Percentiles rank a stretch among this genome's conserved stretches.
Conservation (phyloP, 2,113 vertebrate genomes). For the Forbesichthys agassizii region DNA sequence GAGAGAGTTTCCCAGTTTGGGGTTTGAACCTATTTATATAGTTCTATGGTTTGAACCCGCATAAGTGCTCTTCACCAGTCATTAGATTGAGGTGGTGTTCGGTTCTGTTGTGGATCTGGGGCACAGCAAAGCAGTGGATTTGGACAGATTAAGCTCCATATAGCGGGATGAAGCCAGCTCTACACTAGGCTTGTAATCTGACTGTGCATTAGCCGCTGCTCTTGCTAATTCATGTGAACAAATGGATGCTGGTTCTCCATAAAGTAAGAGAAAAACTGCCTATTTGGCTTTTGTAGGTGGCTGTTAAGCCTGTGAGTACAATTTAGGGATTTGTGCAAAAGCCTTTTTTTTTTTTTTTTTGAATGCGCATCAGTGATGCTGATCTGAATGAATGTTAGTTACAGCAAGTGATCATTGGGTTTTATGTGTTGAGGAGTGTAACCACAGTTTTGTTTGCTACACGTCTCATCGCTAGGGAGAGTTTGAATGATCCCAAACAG, state of each 20-base stretch:
- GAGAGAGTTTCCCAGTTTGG: not conserved
- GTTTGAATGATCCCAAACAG: too few relatives aligned
- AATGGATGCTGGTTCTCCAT: slow-evolving; percentile 47
- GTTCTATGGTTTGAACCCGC: slow-evolving; percentile 31
- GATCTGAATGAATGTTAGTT: not conserved
- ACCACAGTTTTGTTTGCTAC: slow-evolving; percentile 7
- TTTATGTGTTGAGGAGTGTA: not conserved
- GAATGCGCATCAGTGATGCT: slow-evolving; percentile 10
- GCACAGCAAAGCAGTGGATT: slow-evolving; percentile 65
- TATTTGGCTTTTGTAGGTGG: slow-evolving; percentile 31
- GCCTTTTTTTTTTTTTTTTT: slow-evolving; percentile 3
- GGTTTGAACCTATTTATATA: too few relatives aligned
- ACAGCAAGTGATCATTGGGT: slow-evolving; percentile 1
- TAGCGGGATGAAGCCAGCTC: slow-evolving; percentile 70
- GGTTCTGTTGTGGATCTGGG: slow-evolving; percentile 73
- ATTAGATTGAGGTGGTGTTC: slow-evolving; percentile 74
- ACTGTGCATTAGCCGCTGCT: slow-evolving; percentile 62
- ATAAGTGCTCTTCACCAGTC: slow-evolving; percentile 58
- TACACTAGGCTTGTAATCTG: slow-evolving; percentile 67
- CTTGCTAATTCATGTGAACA: slow-evolving; percentile 64
- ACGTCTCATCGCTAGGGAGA: too few relatives aligned
- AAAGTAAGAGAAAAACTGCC: slow-evolving; percentile 39
- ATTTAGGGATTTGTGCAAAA: slow-evolving; percentile 24
- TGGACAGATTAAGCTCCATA: slow-evolving; percentile 69
- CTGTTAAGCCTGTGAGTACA: slow-evolving; percentile 32